phyloP scores from a whole-genome alignment of 35 echinoderm and acorn worm species.

The Ophioderma brevispina region DNA sequence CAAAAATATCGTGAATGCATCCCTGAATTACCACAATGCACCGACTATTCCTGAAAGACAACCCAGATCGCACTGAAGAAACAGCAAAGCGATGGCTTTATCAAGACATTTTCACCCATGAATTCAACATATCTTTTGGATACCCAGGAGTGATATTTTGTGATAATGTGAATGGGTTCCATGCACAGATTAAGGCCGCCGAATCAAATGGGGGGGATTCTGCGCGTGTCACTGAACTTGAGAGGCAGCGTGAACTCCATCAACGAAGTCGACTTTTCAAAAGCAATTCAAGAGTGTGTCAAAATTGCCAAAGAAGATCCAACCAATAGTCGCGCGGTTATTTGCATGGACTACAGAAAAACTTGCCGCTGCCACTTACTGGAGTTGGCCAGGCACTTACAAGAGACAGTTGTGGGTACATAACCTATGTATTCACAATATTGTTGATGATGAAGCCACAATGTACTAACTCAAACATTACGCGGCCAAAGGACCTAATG shows the following conservation, averaged over 20 bases:
- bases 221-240: not conserved
- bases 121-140: not conserved
- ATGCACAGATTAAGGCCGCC: too few species aligned
- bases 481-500: too few species aligned
- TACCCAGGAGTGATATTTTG: too few species aligned
- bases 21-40: not conserved
- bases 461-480: not conserved
- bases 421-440: not conserved
- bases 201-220: too few species aligned
- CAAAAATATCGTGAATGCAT: not conserved
- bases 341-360: not conserved
- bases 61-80: not conserved
- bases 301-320: not conserved
- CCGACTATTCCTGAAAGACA: not conserved
- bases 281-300: not conserved
- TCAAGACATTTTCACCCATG: not conserved
- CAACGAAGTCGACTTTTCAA: not conserved
- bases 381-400: not conserved
- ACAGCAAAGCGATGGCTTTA: not conserved
- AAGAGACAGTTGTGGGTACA: constrained; percentile 1
- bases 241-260: not conserved
- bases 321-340: not conserved
- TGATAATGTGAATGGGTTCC: too few species aligned
- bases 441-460: not conserved
- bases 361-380: not conserved